These are phyloP conservation scores for Diadophis punctatus DNA, from an alignment of 2,113 vertebrate species.

Conservation along the genomic window DNA sequence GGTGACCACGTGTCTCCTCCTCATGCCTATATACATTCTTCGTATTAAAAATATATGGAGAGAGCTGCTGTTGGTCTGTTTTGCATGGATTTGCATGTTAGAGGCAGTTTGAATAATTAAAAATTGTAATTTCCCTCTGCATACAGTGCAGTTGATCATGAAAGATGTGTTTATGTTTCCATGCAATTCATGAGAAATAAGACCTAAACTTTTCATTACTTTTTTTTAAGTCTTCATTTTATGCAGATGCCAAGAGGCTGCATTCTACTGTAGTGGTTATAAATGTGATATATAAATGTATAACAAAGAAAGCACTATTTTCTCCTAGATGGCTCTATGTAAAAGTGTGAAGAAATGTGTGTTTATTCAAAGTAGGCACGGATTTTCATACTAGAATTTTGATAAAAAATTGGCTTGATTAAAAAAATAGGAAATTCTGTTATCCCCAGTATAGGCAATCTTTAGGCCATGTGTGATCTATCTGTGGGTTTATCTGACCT, in stretches of 20 bases:
- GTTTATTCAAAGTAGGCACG: background rate
- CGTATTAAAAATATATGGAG: background rate
- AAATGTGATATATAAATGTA: background rate
- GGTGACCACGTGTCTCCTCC: background rate
- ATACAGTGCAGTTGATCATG: background rate
- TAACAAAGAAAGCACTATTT: background rate
- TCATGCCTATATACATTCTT: background rate
- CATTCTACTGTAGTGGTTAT: background rate
- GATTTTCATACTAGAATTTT: background rate
- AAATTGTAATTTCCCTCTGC: background rate
- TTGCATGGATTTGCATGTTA: background rate
- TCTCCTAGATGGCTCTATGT: background rate
- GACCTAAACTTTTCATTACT: background rate
- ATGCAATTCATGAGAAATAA: background rate
- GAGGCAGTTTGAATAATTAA: background rate
- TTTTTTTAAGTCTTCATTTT: background rate
- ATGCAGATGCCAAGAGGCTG: background rate
- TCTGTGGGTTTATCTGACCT: background rate
- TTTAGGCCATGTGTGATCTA: background rate
- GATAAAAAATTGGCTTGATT: background rate
- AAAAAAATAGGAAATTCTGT: background rate
- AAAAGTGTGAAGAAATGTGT: background rate
- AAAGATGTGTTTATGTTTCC: background rate
- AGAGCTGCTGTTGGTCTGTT: background rate
- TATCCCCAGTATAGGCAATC: background rate